Evolutionary conservation across 2,113 vertebrate species (phyloP).

Genomic region (Typhlomys cinereus): DNA sequence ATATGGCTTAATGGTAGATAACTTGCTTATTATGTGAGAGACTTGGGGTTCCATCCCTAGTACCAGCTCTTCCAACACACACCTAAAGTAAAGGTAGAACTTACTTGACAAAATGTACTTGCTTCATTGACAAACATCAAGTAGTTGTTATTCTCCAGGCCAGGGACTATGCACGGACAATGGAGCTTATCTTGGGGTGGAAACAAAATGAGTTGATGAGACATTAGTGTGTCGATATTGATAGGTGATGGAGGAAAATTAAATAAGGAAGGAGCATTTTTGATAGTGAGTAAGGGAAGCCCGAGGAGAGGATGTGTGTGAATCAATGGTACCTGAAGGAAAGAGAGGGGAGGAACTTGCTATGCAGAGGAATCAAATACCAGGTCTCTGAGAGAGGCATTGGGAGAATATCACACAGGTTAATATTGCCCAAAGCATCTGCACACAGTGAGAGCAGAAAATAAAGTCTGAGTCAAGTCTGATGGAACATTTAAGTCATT

Average conservation of each 20-base stretch:
- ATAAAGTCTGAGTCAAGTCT: neutral
- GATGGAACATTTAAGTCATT: neutral
- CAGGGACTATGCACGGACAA: neutral
- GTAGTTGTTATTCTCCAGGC: neutral
- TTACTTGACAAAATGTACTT: neutral
- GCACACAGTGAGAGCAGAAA: neutral
- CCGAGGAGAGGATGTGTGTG: neutral
- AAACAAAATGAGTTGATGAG: neutral
- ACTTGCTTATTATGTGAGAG: neutral
- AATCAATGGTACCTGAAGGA: neutral
- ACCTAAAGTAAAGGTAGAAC: neutral
- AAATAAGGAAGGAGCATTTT: neutral
- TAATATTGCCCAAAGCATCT: neutral
- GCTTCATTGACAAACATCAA: neutral
- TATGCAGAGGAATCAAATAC: neutral
- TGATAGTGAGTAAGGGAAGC: neutral
- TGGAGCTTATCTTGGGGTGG: neutral
- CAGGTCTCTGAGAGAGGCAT: too few relatives aligned
- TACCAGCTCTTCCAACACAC: too few relatives aligned
- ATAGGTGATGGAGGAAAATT: neutral
- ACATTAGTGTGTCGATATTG: neutral
- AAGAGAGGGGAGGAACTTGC: neutral
- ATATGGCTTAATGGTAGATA: neutral
- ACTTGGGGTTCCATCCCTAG: neutral
- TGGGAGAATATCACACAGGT: neutral